Evolutionary conservation across 2,113 vertebrate species (phyloP).

Genomic region (Calidris pygmaea): DNA sequence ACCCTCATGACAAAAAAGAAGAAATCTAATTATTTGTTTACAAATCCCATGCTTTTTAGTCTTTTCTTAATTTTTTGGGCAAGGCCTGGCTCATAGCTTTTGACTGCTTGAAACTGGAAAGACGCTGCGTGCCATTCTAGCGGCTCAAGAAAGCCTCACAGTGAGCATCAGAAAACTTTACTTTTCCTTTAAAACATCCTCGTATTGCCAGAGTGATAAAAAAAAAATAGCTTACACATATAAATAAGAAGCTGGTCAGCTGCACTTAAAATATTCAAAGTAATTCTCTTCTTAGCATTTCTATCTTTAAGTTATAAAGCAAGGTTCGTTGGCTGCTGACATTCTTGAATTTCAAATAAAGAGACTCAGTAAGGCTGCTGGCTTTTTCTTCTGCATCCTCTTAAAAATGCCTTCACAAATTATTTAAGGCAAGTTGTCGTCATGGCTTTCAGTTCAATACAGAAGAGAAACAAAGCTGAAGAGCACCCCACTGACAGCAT

Average conservation of each 20-base stretch:
- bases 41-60: background rate
- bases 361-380: background rate
- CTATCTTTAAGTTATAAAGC: background rate
- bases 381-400: background rate
- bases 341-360: conserved; percentile 38
- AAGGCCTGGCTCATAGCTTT: background rate
- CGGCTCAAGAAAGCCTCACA: background rate
- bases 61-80: background rate
- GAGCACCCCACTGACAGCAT: background rate
- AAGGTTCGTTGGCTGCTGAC: conserved; percentile 44
- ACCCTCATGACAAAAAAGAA: background rate
- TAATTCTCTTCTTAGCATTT: conserved; percentile 36
- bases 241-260: conserved; percentile 36
- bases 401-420: conserved; percentile 30
- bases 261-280: conserved; percentile 51
- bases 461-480: background rate
- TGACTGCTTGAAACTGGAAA: background rate
- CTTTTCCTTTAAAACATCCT: conserved; percentile 1
- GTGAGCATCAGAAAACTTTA: background rate
- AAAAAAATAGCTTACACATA: background rate
- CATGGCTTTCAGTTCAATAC: background rate
- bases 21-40: background rate
- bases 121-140: background rate
- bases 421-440: background rate
- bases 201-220: background rate